Evolutionary conservation across 2,797 vertebrate genomes (phyloP), one percentile per base, ranked within the genome.

Genomic region (Enteromius argenteus): DNA sequence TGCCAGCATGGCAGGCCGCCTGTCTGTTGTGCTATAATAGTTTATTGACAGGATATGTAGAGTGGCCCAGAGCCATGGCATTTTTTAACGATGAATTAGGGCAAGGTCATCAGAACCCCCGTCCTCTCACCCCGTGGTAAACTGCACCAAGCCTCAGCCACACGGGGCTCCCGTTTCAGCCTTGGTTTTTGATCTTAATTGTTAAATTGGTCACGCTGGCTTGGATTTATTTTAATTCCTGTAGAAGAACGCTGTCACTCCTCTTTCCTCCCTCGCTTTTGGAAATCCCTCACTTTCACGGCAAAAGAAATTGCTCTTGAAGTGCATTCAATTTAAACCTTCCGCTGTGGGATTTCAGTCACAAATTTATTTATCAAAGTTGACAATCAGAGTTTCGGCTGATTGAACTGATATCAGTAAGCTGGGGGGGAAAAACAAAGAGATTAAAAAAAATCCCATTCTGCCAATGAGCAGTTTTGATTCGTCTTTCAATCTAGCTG

Each of bases 1-100:
- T 86, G 86, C 81, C 84, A 88, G 68, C 30, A 37, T 81, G 82
- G 62, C 84, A n/a, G 79, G 69, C 74, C 53, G 51, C 79, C 84
- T 87, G 86, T 74, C 85, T 84, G 81, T 79, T 91, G 68, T 83
- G 83, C 86, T 82, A 90, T 93, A 92, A 94, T 94, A 92, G 94
- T 81, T 87, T 96, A 97, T 96, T 92, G 96, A 96, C 93, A 91
- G 91, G 91, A 91, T 90, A 92, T 93, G 91, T 91, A 91, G 86
- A 80, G 84, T 88, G 84, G 93, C 96, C 95, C 89, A 80, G 3
- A 88, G 95, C 95, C 90, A 90, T 87, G 88, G 85, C 76, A 44
- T 62, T 84, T 72, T 91, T 90, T 89, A 58, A 93, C 93, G 93
- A 91, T 82, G 91, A 95, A 95, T 85, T 94, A 93, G 96, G 95